These are phyloP conservation scores for Hippocampus comes DNA, from an alignment of 2,113 vertebrate genomes.

Conservation along the genomic window DNA sequence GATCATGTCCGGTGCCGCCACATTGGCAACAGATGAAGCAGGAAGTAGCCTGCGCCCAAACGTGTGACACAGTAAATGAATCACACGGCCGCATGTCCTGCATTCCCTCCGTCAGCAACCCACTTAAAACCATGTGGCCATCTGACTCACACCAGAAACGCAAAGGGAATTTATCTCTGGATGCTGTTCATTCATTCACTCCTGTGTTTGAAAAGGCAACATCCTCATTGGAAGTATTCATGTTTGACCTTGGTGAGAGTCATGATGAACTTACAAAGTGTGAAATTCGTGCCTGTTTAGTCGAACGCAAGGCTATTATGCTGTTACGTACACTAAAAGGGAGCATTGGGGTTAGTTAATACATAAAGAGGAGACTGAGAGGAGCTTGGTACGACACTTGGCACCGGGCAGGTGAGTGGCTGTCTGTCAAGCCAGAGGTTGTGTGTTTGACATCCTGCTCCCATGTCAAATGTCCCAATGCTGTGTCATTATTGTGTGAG, in stretches of 20 bases:
- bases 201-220: background rate
- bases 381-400: background rate
- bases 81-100: conserved; percentile 56
- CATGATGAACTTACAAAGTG: background rate
- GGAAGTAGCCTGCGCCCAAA: conserved; percentile 28
- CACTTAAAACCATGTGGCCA: conserved; percentile 27
- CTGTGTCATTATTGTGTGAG: background rate
- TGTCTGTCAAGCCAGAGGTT: background rate
- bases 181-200: background rate
- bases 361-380: background rate
- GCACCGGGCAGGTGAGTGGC: no score
- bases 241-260: conserved; percentile 4
- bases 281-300: no score
- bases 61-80: conserved; percentile 45
- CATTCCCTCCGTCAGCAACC: conserved; percentile 24
- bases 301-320: background rate
- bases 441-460: no score
- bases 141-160: conserved; percentile 47
- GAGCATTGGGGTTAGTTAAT: background rate
- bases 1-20: conserved; percentile 38
- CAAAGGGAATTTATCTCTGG: conserved; percentile 8
- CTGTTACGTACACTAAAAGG: background rate
- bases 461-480: background rate
- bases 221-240: conserved; percentile 4
- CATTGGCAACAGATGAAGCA: conserved; percentile 27